phyloP scores from a whole-genome alignment of 2,797 vertebrate species.

The Gymnothorax javanicus region DNA sequence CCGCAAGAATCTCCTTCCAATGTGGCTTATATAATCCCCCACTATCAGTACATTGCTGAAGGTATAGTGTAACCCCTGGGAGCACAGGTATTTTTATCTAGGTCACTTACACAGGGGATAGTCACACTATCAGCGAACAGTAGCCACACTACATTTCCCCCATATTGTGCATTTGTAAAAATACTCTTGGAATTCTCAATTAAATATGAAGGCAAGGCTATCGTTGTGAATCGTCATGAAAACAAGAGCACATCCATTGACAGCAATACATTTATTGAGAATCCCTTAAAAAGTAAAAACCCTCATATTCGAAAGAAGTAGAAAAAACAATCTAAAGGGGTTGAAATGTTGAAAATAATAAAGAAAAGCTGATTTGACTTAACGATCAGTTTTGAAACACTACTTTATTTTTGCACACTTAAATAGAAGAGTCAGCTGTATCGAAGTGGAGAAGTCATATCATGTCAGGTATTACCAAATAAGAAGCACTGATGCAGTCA shows the following conservation, averaged over 20 bases:
- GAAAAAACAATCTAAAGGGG: conserved; percentile 56
- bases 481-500: conserved; percentile 42
- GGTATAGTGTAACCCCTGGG: conserved; percentile 28
- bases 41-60: conserved; percentile 9
- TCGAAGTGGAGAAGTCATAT: conserved; percentile 32
- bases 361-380: conserved; percentile 24
- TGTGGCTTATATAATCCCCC: not conserved
- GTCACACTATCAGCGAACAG: conserved; percentile 18
- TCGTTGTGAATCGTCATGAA: not conserved
- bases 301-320: conserved; percentile 61
- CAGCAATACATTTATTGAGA: conserved; percentile 77
- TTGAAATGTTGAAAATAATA: conserved; percentile 38
- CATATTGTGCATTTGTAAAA: not conserved
- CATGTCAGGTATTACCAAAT: conserved; percentile 47
- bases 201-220: not conserved
- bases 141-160: conserved; percentile 17
- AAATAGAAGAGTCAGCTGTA: conserved; percentile 32
- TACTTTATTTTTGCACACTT: conserved; percentile 43
- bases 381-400: conserved; percentile 39
- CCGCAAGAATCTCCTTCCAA: conserved; percentile 14
- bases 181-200: conserved; percentile 1
- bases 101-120: conserved; percentile 39
- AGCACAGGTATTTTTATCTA: conserved; percentile 44
- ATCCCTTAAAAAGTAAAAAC: conserved; percentile 64
- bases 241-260: conserved; percentile 40